Conservation (phyloP, 2,113 vertebrate species). For the Podiceps cristatus region DNA sequence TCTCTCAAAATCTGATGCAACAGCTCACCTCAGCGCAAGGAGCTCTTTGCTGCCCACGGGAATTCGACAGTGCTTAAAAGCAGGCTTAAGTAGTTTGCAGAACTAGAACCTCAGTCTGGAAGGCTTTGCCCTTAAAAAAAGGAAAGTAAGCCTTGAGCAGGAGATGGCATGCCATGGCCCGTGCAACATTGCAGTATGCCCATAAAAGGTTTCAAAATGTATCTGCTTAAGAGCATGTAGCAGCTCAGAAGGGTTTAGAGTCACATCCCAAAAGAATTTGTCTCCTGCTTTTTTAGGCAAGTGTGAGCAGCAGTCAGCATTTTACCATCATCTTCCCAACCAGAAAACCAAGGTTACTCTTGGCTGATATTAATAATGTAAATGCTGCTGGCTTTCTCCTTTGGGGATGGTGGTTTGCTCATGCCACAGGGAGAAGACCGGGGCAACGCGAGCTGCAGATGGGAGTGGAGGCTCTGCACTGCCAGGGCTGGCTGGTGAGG, state of each 20-base stretch:
- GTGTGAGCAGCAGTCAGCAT: slow-evolving; percentile 42
- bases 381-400: neutral
- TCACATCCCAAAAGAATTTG: slow-evolving; percentile 42
- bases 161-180: neutral
- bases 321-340: slow-evolving; percentile 37
- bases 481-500: neutral
- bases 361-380: neutral
- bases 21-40: neutral
- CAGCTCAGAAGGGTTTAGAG: slow-evolving; percentile 25
- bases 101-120: neutral
- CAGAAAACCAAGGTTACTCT: slow-evolving; percentile 36
- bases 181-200: neutral
- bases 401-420: neutral
- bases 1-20: neutral
- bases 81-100: neutral
- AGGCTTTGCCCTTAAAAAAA: neutral
- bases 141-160: neutral
- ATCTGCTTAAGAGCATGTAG: neutral
- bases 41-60: neutral
- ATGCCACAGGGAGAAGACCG: accelerated
- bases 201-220: slow-evolving; percentile 51
- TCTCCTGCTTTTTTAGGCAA: slow-evolving; percentile 60
- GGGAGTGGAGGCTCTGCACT: neutral
- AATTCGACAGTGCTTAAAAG: neutral
- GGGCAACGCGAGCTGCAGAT: neutral